These are phyloP conservation scores for Barbus barbus DNA, from an alignment of 2,113 vertebrate species.

Conservation along the genomic window DNA sequence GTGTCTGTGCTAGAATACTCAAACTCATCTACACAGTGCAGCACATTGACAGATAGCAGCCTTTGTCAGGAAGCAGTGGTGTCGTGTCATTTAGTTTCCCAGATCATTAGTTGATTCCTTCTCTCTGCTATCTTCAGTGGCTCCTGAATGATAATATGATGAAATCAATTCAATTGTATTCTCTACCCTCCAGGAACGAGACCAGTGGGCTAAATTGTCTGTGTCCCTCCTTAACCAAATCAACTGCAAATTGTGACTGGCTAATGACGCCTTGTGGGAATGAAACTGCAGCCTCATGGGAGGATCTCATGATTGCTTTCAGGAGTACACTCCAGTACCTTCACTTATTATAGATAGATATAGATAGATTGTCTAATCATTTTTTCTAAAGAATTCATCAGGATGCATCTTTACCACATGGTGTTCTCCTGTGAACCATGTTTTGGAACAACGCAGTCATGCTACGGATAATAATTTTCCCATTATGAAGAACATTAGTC, in stretches of 20 bases:
- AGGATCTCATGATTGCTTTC: not conserved
- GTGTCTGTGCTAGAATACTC: constrained; percentile 53
- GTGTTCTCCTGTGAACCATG: not conserved
- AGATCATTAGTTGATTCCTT: not conserved
- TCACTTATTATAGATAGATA: not conserved
- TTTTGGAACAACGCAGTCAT: not conserved
- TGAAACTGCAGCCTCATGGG: constrained; percentile 10
- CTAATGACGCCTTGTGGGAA: constrained; percentile 7
- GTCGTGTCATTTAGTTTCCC: not conserved
- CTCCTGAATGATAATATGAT: not conserved
- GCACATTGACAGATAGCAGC: constrained; percentile 60
- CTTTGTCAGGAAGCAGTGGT: constrained; percentile 48
- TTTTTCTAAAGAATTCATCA: not conserved
- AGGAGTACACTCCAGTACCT: not conserved
- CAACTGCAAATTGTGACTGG: constrained; percentile 14
- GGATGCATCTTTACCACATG: not conserved
- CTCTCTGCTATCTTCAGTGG: not conserved
- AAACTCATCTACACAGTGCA: constrained; percentile 52
- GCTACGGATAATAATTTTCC: not conserved
- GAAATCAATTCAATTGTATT: not conserved
- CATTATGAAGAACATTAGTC: constrained; percentile 14
- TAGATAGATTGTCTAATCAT: not conserved
- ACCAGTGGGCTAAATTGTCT: not conserved
- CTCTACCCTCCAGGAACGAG: not conserved
- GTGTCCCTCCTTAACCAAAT: constrained; percentile 2